Conservation (phyloP, 1,140 invertebrate genomes). For the Calycopis cecrops region DNA sequence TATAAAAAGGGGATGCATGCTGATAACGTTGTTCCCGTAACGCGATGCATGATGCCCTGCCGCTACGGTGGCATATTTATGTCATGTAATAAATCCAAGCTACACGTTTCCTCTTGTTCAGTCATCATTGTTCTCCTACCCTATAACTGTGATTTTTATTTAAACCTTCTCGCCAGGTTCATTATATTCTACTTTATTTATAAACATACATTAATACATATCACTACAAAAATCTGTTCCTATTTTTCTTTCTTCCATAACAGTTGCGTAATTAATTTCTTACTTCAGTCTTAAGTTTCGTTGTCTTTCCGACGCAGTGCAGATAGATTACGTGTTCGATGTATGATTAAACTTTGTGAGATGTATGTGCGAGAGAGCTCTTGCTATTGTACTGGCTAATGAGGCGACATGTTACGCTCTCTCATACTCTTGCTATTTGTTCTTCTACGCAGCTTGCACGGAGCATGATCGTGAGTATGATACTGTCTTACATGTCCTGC, state of each 20-base stretch:
- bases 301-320: no score
- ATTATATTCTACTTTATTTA: no score
- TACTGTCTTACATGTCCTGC: constrained; percentile 40
- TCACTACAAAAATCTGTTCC: neutral
- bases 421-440: constrained; percentile 74
- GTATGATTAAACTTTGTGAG: neutral
- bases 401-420: constrained; percentile 47
- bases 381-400: constrained; percentile 32
- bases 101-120: no score
- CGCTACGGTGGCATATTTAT: neutral
- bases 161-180: no score
- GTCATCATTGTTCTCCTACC: constrained; percentile 11
- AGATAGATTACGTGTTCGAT: constrained; percentile 14
- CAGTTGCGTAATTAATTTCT: neutral
- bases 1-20: constrained; percentile 55
- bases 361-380: constrained; percentile 19
- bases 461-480: constrained; percentile 88
- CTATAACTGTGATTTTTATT: neutral
- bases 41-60: constrained; percentile 51
- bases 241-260: neutral
- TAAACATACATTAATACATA: neutral
- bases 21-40: constrained; percentile 35
- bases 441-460: constrained; percentile 84
- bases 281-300: no score
- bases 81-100: no score